Percentiles rank a stretch among this genome's conserved stretches.
phyloP scores from a whole-genome alignment of 2,888 invertebrate genomes.

The Hybos culiciformis region DNA sequence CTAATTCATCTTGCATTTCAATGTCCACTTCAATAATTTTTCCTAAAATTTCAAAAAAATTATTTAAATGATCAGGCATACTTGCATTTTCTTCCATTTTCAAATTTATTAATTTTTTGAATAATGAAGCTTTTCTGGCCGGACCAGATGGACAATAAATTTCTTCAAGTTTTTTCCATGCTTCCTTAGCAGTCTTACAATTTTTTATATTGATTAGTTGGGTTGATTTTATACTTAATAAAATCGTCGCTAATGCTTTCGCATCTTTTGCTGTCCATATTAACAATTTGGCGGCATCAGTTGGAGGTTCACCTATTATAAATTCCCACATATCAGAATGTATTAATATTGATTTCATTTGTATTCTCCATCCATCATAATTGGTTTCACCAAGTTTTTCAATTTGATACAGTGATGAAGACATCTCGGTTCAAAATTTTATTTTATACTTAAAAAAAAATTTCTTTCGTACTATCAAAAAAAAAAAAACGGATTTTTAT shows the following conservation, averaged over 20 bases:
- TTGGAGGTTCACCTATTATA: neutral
- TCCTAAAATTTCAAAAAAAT: neutral
- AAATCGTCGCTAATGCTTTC: neutral
- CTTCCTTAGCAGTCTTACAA: neutral
- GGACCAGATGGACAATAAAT: neutral
- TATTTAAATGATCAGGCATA: neutral
- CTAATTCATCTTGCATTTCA: neutral
- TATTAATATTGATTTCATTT: neutral
- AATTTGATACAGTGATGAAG: neutral
- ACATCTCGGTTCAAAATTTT: no score
- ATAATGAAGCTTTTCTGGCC: neutral
- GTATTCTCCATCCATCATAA: neutral
- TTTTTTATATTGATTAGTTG: neutral
- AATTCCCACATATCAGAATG: neutral
- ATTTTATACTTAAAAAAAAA: no score
- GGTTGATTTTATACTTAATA: neutral
- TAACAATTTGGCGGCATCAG: neutral
- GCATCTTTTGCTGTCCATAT: neutral
- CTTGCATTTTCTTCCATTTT: neutral
- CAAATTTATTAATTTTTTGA: neutral
- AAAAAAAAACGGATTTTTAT: no score
- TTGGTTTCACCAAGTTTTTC: neutral
- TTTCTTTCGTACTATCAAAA: no score
- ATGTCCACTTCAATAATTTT: neutral
- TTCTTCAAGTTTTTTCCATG: neutral